Percentiles rank a stretch among this genome's conserved stretches.
Evolutionary conservation across 2,113 vertebrate species (phyloP).

Genomic region (Phalacrocorax pelagicus): DNA sequence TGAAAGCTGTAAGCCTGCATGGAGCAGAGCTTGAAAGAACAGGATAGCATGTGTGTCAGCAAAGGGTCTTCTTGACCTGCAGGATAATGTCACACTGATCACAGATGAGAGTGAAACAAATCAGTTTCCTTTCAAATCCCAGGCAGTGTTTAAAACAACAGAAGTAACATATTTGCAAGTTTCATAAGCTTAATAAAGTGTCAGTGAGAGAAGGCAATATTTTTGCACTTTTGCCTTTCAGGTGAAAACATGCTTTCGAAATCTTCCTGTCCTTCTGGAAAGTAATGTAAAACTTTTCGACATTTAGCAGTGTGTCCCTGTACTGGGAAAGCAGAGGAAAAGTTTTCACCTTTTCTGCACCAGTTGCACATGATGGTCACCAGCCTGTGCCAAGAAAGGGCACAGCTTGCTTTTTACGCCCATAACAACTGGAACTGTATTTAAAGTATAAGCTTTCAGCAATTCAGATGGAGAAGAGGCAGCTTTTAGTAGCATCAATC

Average conservation of each 20-base stretch:
- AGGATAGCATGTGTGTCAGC: background rate
- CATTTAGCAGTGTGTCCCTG: background rate
- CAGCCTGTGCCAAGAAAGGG: background rate
- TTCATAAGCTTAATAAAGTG: background rate
- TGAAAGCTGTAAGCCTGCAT: background rate
- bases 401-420: background rate
- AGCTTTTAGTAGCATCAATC: conserved; percentile 55
- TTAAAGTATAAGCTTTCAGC: conserved; percentile 3
- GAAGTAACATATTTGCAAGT: background rate
- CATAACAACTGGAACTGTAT: background rate
- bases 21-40: background rate
- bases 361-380: background rate
- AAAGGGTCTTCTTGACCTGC: background rate
- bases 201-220: background rate
- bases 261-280: background rate
- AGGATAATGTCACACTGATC: background rate
- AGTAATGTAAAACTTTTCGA: background rate
- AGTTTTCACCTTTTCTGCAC: background rate
- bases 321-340: background rate
- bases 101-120: background rate
- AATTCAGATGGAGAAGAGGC: conserved; percentile 15
- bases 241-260: background rate
- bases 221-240: background rate
- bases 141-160: background rate
- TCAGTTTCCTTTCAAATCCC: background rate